Evolutionary conservation across 2,113 vertebrate genomes (phyloP).

Genomic region (Spheniscus mendiculus): DNA sequence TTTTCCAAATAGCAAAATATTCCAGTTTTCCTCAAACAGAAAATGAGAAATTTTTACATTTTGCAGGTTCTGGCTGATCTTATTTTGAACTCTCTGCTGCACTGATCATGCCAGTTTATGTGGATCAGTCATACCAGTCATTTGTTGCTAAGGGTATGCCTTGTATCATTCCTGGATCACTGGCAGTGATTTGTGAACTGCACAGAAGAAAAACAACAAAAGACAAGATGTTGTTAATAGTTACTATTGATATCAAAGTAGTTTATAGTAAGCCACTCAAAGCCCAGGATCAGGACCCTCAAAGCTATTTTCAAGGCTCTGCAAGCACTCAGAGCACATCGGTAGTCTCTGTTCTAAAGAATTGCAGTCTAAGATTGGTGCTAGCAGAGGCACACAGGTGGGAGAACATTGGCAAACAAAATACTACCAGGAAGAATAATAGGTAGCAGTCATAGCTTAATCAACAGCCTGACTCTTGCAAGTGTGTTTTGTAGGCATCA

Average conservation of each 20-base stretch:
- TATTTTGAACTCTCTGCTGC: background rate
- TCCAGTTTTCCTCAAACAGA: background rate
- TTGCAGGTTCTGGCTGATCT: background rate
- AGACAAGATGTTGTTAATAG: background rate
- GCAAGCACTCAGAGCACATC: background rate
- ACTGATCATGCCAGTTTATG: background rate
- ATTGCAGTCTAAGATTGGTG: background rate
- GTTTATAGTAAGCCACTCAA: background rate
- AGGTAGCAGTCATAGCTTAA: background rate
- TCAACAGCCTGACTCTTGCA: background rate
- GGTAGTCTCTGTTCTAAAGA: background rate
- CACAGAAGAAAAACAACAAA: background rate
- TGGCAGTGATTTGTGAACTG: background rate
- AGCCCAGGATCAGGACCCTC: background rate
- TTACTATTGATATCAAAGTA: background rate
- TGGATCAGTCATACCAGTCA: background rate
- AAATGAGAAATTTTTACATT: background rate
- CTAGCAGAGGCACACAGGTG: background rate
- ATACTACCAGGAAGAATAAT: background rate
- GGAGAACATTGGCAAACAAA: background rate
- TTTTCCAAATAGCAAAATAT: background rate
- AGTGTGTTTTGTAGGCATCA: background rate
- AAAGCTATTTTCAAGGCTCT: background rate
- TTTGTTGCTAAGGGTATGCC: background rate
- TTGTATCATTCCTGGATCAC: background rate